Evolutionary conservation across 2,797 vertebrate species (phyloP).

Genomic region (Sebastes cheni): DNA sequence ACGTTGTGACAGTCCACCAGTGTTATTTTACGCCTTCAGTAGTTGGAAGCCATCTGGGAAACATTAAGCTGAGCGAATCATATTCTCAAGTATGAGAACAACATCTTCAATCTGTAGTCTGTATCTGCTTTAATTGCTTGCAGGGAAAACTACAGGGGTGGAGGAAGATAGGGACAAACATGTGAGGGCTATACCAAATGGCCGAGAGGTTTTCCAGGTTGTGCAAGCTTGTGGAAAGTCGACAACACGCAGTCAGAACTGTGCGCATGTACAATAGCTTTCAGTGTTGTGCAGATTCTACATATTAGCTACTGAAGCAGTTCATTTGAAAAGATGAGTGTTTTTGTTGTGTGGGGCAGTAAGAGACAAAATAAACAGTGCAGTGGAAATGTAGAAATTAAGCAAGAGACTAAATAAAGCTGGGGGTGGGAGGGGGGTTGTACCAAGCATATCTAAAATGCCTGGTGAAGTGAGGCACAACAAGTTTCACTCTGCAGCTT

Average conservation of each 20-base stretch:
- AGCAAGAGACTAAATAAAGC: conserved; percentile 1
- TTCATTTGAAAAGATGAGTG: background rate
- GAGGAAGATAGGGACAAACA: conserved; percentile 21
- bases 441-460: conserved; percentile 48
- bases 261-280: background rate
- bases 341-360: background rate
- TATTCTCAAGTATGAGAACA: conserved; percentile 38
- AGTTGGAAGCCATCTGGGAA: conserved; percentile 52
- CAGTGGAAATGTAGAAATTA: conserved; percentile 29
- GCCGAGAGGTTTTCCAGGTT: conserved; percentile 5
- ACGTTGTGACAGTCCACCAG: conserved; percentile 27
- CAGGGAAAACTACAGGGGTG: conserved; percentile 16
- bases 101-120: conserved; percentile 26
- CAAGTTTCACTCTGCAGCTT: conserved; percentile 49
- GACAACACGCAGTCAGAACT: background rate
- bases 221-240: conserved; percentile 21
- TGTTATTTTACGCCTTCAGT: conserved; percentile 38
- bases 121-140: conserved; percentile 45
- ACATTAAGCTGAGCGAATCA: conserved; percentile 48
- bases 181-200: background rate
- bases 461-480: conserved; percentile 37
- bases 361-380: conserved; percentile 20
- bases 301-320: background rate
- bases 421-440: background rate
- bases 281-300: background rate